Base-by-base conservation (phyloP, 2,888 invertebrate genomes). In the Scaeva pyrastri region DNA sequence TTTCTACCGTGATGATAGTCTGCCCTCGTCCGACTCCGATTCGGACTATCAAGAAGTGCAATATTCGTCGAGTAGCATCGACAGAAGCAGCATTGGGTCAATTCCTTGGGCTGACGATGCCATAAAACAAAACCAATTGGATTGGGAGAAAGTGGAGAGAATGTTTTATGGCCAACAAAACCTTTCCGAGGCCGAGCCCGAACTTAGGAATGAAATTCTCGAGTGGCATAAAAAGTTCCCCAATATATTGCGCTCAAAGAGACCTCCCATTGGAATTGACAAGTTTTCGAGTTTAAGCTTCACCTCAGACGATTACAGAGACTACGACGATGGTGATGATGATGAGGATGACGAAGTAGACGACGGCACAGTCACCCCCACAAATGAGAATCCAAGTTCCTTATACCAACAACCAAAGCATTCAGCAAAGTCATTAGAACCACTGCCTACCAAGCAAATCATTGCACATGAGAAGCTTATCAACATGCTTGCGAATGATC, bases 71-170 rank as follows among this genome's bases (percentile, higher is more conserved):
- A 92, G 92, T 78, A 92, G 92, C 76, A 83, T 90, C 26, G 93
- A 92, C 76, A 90, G 92, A 55, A 92, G 92, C 76, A 92, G 92
- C 8, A 90, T 92, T 71, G 91, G 91, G n/a, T 92, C 92, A 26
- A 92, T 93, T 77, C 92, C 92, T 0, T 93, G 93, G 93, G 92
- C 92, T 2, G 91, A 92, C 76, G 93, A 93, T 89, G 92, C 93
- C 16, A 91, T 93, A 14, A 92, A 92, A 70, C 91, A 92, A 83
- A 93, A 93, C 77, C 91, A 91, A 88, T 80, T 90, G 19, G 92
- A 91, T 85, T 93, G 93, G 93, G 92, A 92, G 71, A 90, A 89
- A 14, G 90, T 93, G 5, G 92, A 93, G 56, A 89, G 91, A 10
- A 90, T 92, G 89, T 88, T 93, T 48, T 89, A 89, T 41, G 91